Evolutionary conservation across 2,113 vertebrate species (phyloP).

Genomic region (Willisornis vidua): DNA sequence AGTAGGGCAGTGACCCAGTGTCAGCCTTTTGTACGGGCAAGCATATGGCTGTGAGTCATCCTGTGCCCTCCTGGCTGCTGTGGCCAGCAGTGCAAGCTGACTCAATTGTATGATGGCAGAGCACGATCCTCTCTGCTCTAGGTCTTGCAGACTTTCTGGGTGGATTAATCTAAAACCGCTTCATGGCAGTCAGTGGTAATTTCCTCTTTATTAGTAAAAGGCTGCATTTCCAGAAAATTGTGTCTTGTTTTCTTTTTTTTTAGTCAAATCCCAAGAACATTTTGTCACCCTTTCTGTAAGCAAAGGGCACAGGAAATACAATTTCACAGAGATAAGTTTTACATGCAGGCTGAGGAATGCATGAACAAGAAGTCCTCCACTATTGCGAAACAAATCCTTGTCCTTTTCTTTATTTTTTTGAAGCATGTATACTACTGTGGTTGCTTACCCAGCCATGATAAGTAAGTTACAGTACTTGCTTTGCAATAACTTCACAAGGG

Average conservation of each 20-base stretch:
- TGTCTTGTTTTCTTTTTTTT: not conserved
- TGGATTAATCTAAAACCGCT: not conserved
- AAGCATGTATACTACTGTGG: not conserved
- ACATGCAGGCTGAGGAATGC: not conserved
- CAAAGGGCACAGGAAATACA: constrained; percentile 31
- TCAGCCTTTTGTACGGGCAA: not conserved
- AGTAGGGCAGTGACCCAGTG: not conserved
- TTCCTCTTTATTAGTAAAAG: not conserved
- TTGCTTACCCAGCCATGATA: not conserved
- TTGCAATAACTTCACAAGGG: not conserved
- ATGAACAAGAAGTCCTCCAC: not conserved
- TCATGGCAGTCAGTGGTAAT: not conserved
- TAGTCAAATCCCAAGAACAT: not conserved
- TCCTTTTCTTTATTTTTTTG: not conserved
- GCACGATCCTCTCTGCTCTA: not conserved
- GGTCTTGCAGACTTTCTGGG: not conserved
- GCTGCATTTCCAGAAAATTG: constrained; percentile 19
- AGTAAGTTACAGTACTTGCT: not conserved
- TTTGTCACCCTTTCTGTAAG: not conserved
- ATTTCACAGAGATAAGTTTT: constrained; percentile 41
- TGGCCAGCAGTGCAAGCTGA: not conserved
- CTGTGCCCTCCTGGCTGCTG: not conserved
- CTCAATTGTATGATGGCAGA: rapidly evolving
- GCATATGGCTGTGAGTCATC: rapidly evolving
- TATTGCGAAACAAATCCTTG: not conserved